Percentiles rank a stretch among this genome's conserved stretches.
These are phyloP conservation scores for Stegodyphus dumicola DNA, from an alignment of 1,140 invertebrate genomes.

Conservation along the genomic window DNA sequence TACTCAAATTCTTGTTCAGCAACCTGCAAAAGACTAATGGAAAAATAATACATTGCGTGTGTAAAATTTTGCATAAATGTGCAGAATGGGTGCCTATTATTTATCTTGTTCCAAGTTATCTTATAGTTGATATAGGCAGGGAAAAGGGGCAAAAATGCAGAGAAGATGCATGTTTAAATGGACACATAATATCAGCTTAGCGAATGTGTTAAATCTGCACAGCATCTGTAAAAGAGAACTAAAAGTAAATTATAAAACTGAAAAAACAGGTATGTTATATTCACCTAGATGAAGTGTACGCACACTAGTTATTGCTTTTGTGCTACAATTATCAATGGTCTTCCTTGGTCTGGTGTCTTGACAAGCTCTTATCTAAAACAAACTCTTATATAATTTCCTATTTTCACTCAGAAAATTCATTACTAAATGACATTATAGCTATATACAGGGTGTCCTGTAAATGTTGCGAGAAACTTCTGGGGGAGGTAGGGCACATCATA, in stretches of 20 bases:
- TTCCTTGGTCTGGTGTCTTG: conserved; percentile 45
- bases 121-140: no score
- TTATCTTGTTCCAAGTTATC: no score
- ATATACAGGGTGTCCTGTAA: no score
- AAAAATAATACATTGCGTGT: no score
- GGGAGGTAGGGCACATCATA: no score
- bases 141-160: not conserved
- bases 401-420: not conserved
- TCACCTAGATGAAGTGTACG: conserved; percentile 66
- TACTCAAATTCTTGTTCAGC: no score
- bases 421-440: not conserved
- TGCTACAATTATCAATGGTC: conserved; percentile 64
- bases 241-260: not conserved
- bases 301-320: conserved; percentile 66
- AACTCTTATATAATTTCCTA: no score
- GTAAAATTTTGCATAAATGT: no score
- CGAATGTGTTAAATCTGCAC: not conserved
- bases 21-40: no score
- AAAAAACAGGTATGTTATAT: not conserved
- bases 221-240: not conserved
- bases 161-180: not conserved
- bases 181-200: not conserved
- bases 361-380: conserved; percentile 62
- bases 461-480: no score
- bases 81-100: no score